These are phyloP conservation scores for Plemyria rubiginata DNA, from an alignment of 2,888 invertebrate species.

Conservation along the genomic window DNA sequence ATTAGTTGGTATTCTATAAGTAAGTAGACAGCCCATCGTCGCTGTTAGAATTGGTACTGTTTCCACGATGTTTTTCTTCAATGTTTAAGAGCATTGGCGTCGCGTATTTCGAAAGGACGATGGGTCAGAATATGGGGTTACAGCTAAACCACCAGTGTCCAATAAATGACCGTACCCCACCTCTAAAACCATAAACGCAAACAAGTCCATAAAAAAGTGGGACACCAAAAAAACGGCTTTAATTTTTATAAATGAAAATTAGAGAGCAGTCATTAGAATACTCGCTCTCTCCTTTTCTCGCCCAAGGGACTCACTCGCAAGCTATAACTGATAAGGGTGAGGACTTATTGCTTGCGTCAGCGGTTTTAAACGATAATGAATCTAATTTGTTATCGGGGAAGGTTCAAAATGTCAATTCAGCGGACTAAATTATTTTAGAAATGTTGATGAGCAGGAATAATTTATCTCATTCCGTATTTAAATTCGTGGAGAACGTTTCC, in stretches of 20 bases:
- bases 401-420: slow-evolving; percentile 20
- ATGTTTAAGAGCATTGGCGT: no score
- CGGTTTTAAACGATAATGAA: slow-evolving; percentile 37
- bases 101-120: no score
- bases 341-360: slow-evolving; percentile 41
- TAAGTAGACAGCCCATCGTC: no score
- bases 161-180: neutral
- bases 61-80: no score
- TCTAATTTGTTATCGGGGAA: slow-evolving; percentile 25
- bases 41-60: no score
- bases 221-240: slow-evolving; percentile 50
- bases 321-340: slow-evolving; percentile 59
- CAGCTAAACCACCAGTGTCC: neutral
- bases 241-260: slow-evolving; percentile 73
- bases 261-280: slow-evolving; percentile 66
- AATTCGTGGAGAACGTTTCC: neutral
- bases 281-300: slow-evolving; percentile 37
- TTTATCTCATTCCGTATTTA: slow-evolving; percentile 7
- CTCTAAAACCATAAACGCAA: slow-evolving; percentile 30
- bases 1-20: no score
- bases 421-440: slow-evolving; percentile 31
- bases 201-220: slow-evolving; percentile 41
- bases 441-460: slow-evolving; percentile 23
- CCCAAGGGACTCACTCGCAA: slow-evolving; percentile 57
- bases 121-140: neutral